Evolutionary conservation across 2,888 invertebrate species (phyloP), one percentile per base, ranked within the genome.

Genomic region (Hoplodrina ambigua): DNA sequence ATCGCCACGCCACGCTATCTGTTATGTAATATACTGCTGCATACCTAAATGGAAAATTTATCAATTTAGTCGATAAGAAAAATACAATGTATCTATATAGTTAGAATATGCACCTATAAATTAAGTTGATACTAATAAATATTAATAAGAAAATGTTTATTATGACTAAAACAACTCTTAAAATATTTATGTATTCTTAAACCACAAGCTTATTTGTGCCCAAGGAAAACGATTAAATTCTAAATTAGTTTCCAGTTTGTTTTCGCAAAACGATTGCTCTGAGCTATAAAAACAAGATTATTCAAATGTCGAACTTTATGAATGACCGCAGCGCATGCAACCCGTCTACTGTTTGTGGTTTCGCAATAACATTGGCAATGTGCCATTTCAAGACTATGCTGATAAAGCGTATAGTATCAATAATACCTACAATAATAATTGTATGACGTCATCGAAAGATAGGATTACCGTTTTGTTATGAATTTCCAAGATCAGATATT

Each of bases 351-450:
- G 58, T 54, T 79, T 78, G 66, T 72, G 73, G 54, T 68, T 74
- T 75, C 53, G 63, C 74, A 77, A 66, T 78, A 76, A 78, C 50
- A 80, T 84, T 87, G 87, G 86, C 87, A 73, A 56, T 62, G 59
- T 78, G 85, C 85, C 83, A 87, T 78, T 75, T 54, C 37, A 60
- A 69, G 37, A 73, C 58, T 59, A 59, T 55, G 44, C 55, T 72
- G 72, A 78, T 80, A 83, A 76, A 67, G 55, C 57, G 25, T 52
- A 54, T 70, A 56, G 50, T 75, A 72, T 75, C 67, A 60, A 67
- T 71, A 77, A 80, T 62, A 75, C 58, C 37, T 52, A 59, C 55
- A 49, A 56, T 72, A 62, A 67, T 64, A 62, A 76, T 76, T 65
- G 60, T 65, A 68, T 70, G 77, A 81, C 75, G 80, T 80, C 64